Evolutionary conservation across 1,140 invertebrate species (phyloP), one percentile per base, ranked within the genome.

Genomic region (Trialeurodes vaporariorum): DNA sequence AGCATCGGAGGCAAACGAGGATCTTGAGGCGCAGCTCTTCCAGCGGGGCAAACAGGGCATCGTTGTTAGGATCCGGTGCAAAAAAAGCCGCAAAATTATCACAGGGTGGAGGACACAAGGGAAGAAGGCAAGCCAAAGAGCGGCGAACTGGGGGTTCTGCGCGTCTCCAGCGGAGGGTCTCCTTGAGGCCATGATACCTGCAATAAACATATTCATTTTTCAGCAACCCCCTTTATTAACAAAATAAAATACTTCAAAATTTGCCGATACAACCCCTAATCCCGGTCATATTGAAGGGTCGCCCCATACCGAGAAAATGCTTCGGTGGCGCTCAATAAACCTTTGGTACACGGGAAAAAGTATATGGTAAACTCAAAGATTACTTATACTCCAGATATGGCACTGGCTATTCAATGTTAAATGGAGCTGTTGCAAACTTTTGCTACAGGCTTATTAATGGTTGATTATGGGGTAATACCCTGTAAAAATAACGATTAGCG

Each of bases 31-130:
- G 70, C 79, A 79, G 63, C 76, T 77, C 69, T 80, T 80, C 79
- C 79, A 80, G 68, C 79, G 71, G 70, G 77, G 74, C 25, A 80
- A 74, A 27, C 71, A 73, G 2, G 80, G 75, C 21, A 78, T 76
- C n/a, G 80, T 81, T n/a, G 78, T 79, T 1, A 81, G 81, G 23
- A 86, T 76, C 61, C 84, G 79, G 73, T 87, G 85, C 61, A 84
- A 79, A 24, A 86, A 76, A 2, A 87, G 76, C 12, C 85, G 76
- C 17, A 87, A 73, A 12, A 86, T 76, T 21, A 87, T 83, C 2
- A 86, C 75, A 0, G 85, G 85, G 72, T 83, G 83, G 27, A 86
- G 76, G 21, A 84, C 75, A 66, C 81, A 77, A 1, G 84, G 83
- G 59, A 84, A 79, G 65, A 78, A 79, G 1, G 78, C 74, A 59